phyloP scores from a whole-genome alignment of 2,113 vertebrate species.

The Hemibagrus wyckioides region DNA sequence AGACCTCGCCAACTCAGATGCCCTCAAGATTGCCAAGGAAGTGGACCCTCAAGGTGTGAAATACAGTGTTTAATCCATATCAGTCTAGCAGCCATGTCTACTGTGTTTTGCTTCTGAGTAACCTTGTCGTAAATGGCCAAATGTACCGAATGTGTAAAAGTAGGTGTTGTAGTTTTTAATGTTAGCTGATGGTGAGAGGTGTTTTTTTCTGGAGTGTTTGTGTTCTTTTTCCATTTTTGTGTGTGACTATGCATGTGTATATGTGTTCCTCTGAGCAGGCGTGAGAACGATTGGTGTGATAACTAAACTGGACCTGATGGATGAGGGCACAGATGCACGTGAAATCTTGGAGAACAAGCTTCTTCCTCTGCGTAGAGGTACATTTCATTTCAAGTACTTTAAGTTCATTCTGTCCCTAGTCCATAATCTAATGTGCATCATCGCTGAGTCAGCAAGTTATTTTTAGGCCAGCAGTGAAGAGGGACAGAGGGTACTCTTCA shows the following conservation, averaged over 20 bases:
- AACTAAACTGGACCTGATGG: conserved; percentile 97
- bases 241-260: conserved; percentile 5
- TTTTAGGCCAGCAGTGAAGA: not conserved
- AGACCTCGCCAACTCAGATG: conserved; percentile 94
- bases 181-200: not conserved
- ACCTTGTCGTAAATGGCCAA: not conserved
- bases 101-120: not conserved
- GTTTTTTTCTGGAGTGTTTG: not conserved
- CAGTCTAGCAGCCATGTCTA: not conserved
- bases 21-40: conserved; percentile 94
- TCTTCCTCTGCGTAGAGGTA: conserved; percentile 90
- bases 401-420: not conserved
- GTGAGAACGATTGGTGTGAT: conserved; percentile 94
- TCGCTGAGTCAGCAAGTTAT: not conserved
- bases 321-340: conserved; percentile 92
- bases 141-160: not conserved
- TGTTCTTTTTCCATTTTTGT: conserved; percentile 10
- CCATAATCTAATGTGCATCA: conserved; percentile 6
- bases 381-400: not conserved
- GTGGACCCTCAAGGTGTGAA: conserved; percentile 90
- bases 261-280: conserved; percentile 66
- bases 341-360: conserved; percentile 95
- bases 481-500: not conserved
- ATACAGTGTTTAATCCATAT: not conserved
- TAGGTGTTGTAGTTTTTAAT: not conserved